phyloP scores from a whole-genome alignment of 2,888 invertebrate species.

The Chrysotoxum bicinctum region DNA sequence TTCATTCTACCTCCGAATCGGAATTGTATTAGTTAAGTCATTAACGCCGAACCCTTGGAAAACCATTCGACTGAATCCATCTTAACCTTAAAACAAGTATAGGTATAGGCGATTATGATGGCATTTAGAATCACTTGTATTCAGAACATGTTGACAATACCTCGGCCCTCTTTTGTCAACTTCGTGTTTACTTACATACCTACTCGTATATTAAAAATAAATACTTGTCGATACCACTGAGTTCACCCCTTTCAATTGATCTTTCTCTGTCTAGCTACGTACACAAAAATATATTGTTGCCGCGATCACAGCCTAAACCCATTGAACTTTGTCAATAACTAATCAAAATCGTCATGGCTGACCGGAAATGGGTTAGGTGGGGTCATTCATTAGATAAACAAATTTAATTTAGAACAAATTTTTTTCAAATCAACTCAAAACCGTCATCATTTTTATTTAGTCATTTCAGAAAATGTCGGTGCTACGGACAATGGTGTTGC shows the following conservation, averaged over 20 bases:
- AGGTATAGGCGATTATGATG: no score
- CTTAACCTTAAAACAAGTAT: constrained; percentile 1
- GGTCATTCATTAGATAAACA: constrained; percentile 15
- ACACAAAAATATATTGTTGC: background rate
- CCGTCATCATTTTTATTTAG: constrained; percentile 30
- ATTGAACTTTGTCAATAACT: constrained; percentile 55
- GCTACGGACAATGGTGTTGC: constrained; percentile 83
- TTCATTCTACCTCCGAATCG: background rate
- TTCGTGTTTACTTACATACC: background rate
- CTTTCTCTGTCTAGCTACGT: background rate
- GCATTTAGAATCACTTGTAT: background rate
- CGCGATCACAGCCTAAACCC: background rate
- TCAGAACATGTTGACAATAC: background rate
- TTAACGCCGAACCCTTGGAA: background rate
- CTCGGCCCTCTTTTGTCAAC: background rate
- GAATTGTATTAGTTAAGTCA: background rate
- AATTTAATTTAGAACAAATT: constrained; percentile 30
- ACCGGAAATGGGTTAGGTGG: constrained; percentile 64
- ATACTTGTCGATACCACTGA: background rate
- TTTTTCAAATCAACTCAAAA: constrained; percentile 31
- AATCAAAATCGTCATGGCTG: constrained; percentile 70
- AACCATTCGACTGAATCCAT: background rate
- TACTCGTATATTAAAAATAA: background rate
- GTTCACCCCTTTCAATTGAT: background rate
- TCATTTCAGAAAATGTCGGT: constrained; percentile 76